Base-by-base conservation (phyloP, 1,140 invertebrate genomes). In the Aphaenogaster floridana region DNA sequence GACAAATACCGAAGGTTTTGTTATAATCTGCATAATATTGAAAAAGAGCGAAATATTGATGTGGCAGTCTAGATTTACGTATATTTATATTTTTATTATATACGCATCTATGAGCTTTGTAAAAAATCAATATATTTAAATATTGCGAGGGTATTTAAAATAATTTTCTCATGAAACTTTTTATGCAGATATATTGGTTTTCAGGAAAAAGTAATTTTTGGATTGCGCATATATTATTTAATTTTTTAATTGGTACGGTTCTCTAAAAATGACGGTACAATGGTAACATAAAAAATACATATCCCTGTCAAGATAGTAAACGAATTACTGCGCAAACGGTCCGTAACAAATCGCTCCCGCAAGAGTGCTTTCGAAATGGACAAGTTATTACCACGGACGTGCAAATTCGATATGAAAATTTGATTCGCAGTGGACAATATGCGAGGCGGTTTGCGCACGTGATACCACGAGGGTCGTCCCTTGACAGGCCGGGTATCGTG, bases 351-450 rank as follows among this genome's bases (percentile, higher is more conserved):
- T 57, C 42, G 42, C 36, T 86, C 59, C 74, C 74, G 48, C 68
- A 83, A 83, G 42, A 7, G 69, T 21, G 52, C 57, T 84, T 74
- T 9, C 68, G 69, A 76, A 39, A 84, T 34, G 68, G 15, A 34
- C 69, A 36, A 84, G 80, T 84, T 84, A 84, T 84, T 61, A 61
- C 28, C 21, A 5, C 36, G 50, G n/a, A 74, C 69, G 69, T 74
- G 80, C 45, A 74, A 74, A 74, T 61, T 74, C 69, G 80, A 74
- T 84, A 84, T 84, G 80, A 84, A 84, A 84, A 84, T 84, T 84
- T 84, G 69, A 84, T 84, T 63, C 69, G 34, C 11, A 48, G 68
- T 63, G 80, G 42, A 84, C 80, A 84, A 76, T 61, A 61, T 61
- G 80, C 15, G 54, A 61, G 69, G 34, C n/a, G 54, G 80, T 74